Conservation (phyloP, 2,888 invertebrate genomes). For the Fabriciana adippe region DNA sequence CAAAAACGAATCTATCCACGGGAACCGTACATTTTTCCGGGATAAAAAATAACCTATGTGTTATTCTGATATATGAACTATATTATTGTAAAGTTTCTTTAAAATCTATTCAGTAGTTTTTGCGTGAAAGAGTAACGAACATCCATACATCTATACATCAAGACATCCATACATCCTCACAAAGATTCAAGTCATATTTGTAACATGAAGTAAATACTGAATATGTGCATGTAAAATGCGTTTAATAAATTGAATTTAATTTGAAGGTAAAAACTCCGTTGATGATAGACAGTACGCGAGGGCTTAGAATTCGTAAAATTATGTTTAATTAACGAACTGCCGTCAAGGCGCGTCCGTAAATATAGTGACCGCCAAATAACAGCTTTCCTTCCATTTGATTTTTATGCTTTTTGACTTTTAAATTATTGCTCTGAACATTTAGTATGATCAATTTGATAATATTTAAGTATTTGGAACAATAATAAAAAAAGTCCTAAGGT, state of each 20-base stretch:
- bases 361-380: slow-evolving; percentile 71
- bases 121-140: no score
- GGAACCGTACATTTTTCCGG: no score
- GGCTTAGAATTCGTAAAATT: slow-evolving; percentile 54
- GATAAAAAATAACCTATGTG: no score
- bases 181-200: no score
- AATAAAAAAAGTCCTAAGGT: no score
- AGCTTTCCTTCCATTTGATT: slow-evolving; percentile 57
- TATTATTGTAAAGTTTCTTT: no score
- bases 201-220: not conserved
- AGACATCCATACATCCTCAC: no score
- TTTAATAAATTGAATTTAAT: slow-evolving; percentile 6
- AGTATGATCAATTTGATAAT: not conserved
- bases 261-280: slow-evolving; percentile 17
- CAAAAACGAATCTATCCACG: no score
- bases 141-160: no score
- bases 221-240: not conserved
- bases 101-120: no score
- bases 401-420: slow-evolving; percentile 49
- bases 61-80: no score
- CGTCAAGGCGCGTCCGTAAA: slow-evolving; percentile 63
- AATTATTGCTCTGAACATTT: slow-evolving; percentile 29
- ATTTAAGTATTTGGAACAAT: not conserved
- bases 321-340: slow-evolving; percentile 67
- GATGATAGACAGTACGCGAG: slow-evolving; percentile 23